Percentiles rank a stretch among this genome's conserved stretches.
Evolutionary conservation across 2,888 invertebrate species (phyloP).

Genomic region (Nebria salina): DNA sequence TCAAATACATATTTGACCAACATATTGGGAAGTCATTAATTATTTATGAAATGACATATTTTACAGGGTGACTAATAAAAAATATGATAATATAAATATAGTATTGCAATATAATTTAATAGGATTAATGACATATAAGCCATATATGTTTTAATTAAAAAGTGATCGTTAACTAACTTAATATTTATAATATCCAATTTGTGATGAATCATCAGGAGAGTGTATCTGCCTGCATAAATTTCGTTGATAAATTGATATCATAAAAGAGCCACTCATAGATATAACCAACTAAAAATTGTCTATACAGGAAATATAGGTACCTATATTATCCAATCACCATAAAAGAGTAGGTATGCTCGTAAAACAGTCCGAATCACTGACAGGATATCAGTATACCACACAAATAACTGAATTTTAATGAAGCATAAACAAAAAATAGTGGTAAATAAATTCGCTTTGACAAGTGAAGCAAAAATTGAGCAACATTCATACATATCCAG

Average conservation of each 20-base stretch:
- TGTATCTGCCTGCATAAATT: too few relatives aligned
- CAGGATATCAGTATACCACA: not conserved
- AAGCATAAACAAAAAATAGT: not conserved
- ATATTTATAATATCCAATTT: too few relatives aligned
- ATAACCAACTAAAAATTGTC: not conserved
- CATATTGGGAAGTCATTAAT: too few relatives aligned
- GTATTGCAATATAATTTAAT: too few relatives aligned
- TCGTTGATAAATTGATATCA: not conserved
- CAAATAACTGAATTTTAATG: conserved; percentile 5
- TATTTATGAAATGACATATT: too few relatives aligned
- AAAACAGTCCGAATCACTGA: not conserved
- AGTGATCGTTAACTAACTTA: too few relatives aligned
- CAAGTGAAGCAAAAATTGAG: conserved; percentile 10
- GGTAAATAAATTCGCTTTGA: conserved; percentile 14
- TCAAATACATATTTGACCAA: too few relatives aligned
- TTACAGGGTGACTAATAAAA: too few relatives aligned
- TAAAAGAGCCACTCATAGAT: not conserved
- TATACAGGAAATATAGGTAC: not conserved
- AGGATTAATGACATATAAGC: too few relatives aligned
- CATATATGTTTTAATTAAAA: too few relatives aligned
- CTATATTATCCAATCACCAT: not conserved
- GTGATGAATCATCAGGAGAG: too few relatives aligned
- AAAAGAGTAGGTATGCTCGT: not conserved
- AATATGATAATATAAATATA: too few relatives aligned
- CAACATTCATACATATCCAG: not conserved